Evolutionary conservation across 2,888 invertebrate genomes (phyloP).

Genomic region (Caradrina clavipalpis): DNA sequence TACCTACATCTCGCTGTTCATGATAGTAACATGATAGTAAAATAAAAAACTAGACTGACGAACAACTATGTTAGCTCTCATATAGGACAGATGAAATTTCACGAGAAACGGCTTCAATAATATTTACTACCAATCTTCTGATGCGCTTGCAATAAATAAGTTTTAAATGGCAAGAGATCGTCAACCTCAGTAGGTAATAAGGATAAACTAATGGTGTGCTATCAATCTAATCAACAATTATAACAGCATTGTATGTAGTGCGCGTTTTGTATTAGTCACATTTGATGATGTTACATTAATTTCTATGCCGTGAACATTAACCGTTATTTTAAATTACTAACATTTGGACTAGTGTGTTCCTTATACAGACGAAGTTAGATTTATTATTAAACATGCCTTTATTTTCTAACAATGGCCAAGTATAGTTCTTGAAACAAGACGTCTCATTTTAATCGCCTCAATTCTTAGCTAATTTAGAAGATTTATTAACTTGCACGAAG

Average conservation of each 20-base stretch:
- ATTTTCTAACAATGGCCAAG: slow-evolving; percentile 23
- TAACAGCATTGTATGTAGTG: slow-evolving; percentile 42
- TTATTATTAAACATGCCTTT: slow-evolving; percentile 14
- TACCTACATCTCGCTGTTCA: slow-evolving; percentile 1
- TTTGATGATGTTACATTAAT: slow-evolving; percentile 53
- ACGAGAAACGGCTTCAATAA: slow-evolving; percentile 7
- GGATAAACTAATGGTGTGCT: slow-evolving; percentile 47
- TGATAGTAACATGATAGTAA: slow-evolving; percentile 2
- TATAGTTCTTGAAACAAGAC: slow-evolving; percentile 1
- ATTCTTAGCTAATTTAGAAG: slow-evolving; percentile 12
- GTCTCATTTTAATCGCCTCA: background rate
- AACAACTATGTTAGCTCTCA: slow-evolving; percentile 5
- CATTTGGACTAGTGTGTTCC: slow-evolving; percentile 34
- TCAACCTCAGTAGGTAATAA: slow-evolving; percentile 57
- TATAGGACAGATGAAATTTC: slow-evolving; percentile 11
- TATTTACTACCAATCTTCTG: slow-evolving; percentile 11
- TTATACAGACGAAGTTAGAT: slow-evolving; percentile 13
- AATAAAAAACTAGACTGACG: background rate
- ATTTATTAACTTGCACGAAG: slow-evolving; percentile 2
- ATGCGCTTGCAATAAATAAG: slow-evolving; percentile 32
- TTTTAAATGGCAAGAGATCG: slow-evolving; percentile 55
- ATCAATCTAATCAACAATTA: slow-evolving; percentile 60
- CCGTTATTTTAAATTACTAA: slow-evolving; percentile 59
- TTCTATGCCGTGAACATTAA: slow-evolving; percentile 42
- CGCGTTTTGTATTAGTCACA: slow-evolving; percentile 50